Evolutionary conservation across 2,888 invertebrate genomes (phyloP).

Genomic region (Thecocarcelia acutangulata): DNA sequence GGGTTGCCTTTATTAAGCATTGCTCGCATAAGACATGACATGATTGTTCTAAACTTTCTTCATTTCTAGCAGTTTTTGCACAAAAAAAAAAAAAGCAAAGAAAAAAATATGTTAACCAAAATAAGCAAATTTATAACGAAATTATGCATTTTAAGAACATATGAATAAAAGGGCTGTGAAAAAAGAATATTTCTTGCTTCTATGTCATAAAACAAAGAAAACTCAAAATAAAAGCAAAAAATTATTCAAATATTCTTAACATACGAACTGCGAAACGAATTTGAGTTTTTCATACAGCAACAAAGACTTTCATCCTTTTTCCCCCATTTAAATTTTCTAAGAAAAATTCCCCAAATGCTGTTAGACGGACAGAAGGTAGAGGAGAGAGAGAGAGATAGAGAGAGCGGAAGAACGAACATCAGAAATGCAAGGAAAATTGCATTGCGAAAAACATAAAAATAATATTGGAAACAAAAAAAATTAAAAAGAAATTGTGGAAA

Average conservation of each 20-base stretch:
- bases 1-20: constrained; percentile 13
- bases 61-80: constrained; percentile 5
- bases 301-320: too few relatives aligned
- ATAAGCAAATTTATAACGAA: constrained; percentile 34
- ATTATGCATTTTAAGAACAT: constrained; percentile 47
- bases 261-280: constrained; percentile 57
- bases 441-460: background rate
- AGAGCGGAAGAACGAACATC: background rate
- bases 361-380: too few relatives aligned
- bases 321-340: background rate
- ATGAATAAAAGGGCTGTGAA: background rate
- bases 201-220: constrained; percentile 42
- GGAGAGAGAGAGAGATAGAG: too few relatives aligned
- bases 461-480: background rate
- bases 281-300: background rate
- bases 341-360: constrained; percentile 2
- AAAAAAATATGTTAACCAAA: background rate
- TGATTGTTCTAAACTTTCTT: constrained; percentile 55
- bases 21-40: constrained; percentile 45
- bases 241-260: constrained; percentile 27
- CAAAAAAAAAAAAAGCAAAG: background rate
- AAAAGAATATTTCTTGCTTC: constrained; percentile 36
- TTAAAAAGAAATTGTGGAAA: constrained; percentile 3
- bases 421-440: constrained; percentile 21
- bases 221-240: constrained; percentile 8